Conservation (phyloP, 30 jellyfish, hydroid and myxozoan genomes). For the Euphysa ruthae region DNA sequence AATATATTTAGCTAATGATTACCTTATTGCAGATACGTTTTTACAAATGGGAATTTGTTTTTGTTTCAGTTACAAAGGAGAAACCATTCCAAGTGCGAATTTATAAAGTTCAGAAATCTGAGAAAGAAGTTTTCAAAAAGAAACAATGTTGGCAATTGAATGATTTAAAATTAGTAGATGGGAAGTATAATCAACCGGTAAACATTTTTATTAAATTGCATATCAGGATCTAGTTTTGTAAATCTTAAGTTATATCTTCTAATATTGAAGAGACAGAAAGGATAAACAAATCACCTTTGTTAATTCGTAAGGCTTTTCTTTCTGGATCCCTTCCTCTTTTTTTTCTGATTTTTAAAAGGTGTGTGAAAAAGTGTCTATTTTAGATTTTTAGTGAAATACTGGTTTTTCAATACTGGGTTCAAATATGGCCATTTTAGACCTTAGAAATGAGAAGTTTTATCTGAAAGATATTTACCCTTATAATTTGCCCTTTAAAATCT, state of each 20-base stretch:
- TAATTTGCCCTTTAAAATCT: too few relatives aligned
- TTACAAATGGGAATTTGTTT: too few relatives aligned
- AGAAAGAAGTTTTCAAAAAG: slow-evolving; percentile 79
- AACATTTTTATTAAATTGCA: not conserved
- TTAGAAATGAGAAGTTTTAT: too few relatives aligned
- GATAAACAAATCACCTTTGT: not conserved
- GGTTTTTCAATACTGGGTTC: too few relatives aligned
- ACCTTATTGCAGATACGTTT: too few relatives aligned
- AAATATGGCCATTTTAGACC: too few relatives aligned
- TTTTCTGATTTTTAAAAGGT: not conserved
- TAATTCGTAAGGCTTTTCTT: not conserved
- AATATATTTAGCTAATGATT: too few relatives aligned
- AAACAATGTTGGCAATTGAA: slow-evolving; percentile 88
- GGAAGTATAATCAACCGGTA: slow-evolving; percentile 61
- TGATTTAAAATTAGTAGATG: slow-evolving; percentile 88
- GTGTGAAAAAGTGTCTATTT: too few relatives aligned
- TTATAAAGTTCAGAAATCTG: slow-evolving; percentile 89
- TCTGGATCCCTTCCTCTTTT: not conserved
- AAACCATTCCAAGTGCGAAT: slow-evolving; percentile 90
- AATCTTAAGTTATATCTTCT: not conserved
- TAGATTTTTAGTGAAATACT: too few relatives aligned
- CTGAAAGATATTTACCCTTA: too few relatives aligned
- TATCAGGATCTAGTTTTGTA: not conserved
- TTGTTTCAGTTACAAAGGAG: slow-evolving; percentile 77
- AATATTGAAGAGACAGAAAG: not conserved